A percentile compares a stretch with the other conserved stretches of the same genome.
Evolutionary conservation across 2,113 vertebrate species (phyloP).

Genomic region (Phylloscopus trochiloides): DNA sequence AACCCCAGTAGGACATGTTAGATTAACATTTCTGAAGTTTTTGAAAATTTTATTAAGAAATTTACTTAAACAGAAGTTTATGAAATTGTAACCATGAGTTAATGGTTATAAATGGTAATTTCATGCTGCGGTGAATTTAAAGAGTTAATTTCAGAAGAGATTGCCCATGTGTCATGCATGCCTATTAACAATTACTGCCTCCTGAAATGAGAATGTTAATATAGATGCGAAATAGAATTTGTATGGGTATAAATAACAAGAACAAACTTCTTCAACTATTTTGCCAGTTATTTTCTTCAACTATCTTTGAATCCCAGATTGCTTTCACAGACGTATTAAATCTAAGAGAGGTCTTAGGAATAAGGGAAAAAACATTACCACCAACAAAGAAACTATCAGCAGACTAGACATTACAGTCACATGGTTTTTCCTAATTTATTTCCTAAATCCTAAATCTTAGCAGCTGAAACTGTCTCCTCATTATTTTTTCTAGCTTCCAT

Average conservation of each 20-base stretch:
- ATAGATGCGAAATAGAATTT: not conserved
- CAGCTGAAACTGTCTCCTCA: not conserved
- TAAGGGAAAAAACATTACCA: not conserved
- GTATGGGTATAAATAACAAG: not conserved
- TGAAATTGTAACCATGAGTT: not conserved
- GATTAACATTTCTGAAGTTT: not conserved
- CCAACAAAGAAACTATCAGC: not conserved
- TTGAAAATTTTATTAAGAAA: not conserved
- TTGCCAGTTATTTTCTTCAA: not conserved
- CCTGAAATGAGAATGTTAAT: not conserved
- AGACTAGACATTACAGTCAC: not conserved
- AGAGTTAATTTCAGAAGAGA: not conserved
- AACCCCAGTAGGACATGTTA: not conserved
- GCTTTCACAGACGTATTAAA: not conserved
- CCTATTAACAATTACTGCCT: not conserved
- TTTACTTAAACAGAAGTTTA: not conserved
- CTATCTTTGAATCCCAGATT: not conserved
- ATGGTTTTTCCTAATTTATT: not conserved
- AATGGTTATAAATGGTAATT: not conserved
- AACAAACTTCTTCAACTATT: not conserved
- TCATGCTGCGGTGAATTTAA: not conserved
- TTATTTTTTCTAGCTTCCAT: not conserved
- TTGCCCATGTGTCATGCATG: not conserved
- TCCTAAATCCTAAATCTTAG: not conserved
- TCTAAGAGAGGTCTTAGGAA: not conserved